Conservation (phyloP, 2,888 invertebrate genomes). For the Drosophila recens region DNA sequence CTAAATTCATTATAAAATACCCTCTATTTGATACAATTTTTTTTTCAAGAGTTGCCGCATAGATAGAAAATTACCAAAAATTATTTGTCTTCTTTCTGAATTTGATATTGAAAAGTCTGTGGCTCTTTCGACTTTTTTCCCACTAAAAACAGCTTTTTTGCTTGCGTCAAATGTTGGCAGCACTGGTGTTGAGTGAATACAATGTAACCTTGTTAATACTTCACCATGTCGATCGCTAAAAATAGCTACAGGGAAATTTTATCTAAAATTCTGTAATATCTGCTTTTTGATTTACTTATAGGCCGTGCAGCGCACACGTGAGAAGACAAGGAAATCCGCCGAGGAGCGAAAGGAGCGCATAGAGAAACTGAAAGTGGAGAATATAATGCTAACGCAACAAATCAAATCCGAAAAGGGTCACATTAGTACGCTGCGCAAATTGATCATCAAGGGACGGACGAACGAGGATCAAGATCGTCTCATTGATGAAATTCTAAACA, state of each 20-base stretch:
- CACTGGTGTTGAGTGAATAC: background rate
- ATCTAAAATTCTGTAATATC: conserved; percentile 30
- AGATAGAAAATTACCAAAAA: too few species aligned
- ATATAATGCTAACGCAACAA: conserved; percentile 70
- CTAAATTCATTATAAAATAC: too few species aligned
- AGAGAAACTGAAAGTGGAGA: conserved; percentile 74
- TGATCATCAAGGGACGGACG: conserved; percentile 76
- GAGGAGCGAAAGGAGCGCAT: conserved; percentile 82
- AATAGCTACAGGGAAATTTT: conserved; percentile 56
- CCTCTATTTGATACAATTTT: too few species aligned
- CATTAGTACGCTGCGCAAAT: conserved; percentile 72
- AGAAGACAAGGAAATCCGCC: conserved; percentile 83
- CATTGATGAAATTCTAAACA: conserved; percentile 77
- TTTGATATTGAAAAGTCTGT: too few species aligned
- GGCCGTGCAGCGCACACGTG: conserved; percentile 84
- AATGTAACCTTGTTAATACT: background rate
- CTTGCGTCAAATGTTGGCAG: too few species aligned
- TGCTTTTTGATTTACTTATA: conserved; percentile 49
- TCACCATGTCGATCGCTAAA: conserved; percentile 31
- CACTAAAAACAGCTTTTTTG: too few species aligned
- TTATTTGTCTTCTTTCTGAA: too few species aligned
- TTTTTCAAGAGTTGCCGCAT: too few species aligned
- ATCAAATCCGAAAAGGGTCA: conserved; percentile 78
- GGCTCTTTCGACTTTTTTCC: too few species aligned
- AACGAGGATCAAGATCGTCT: conserved; percentile 69